Evolutionary conservation across 2,797 vertebrate genomes (phyloP), one percentile per base, ranked within the genome.

Genomic region (Pogoniulus pusillus): DNA sequence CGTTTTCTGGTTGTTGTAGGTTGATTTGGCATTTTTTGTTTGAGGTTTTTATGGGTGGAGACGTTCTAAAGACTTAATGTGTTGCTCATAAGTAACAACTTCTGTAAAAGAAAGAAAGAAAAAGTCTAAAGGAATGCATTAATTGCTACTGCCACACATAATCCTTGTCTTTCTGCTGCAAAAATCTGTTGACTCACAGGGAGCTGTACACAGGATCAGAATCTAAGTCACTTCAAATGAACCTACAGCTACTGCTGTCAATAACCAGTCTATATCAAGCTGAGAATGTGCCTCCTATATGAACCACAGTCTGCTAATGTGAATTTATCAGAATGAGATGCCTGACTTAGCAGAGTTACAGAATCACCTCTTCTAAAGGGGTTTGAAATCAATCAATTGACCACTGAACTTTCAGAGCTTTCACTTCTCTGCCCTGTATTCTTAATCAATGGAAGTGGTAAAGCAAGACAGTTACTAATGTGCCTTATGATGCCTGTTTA

Each of bases 31-130:
- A 6, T 54, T 54, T 54, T 45, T 65, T 19, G 27, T 49, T 60
- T n/a, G 23, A 2, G 10, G 32, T 49, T 22, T 39, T 34, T 53
- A 7, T 3, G 1, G 5, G 10, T 4, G n/a, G 2, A 47, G 10
- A 16, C 13, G 12, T n/a, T 54, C 26, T 62, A 58, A 82, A 63
- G 17, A 47, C 16, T 35, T 29, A 54, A 45, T 2, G 2, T 9
- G 9, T 27, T 78, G 29, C 26, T 82, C 5, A 4, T 53, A 60
- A 57, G 16, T 69, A 69, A 81, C 35, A 35, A 34, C 12, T 66
- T 77, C 1, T 10, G 4, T 23, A 7, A 39, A 82, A 76, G 7
- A 12, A 43, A 20, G 4, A 41, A 3, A 1, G 19, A 24, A 49
- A 49, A 94, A 79, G 35, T 13, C 10, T 54, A 39, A 19, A 16